Conservation (phyloP, 2,888 invertebrate species). For the Eilema sororculum region DNA sequence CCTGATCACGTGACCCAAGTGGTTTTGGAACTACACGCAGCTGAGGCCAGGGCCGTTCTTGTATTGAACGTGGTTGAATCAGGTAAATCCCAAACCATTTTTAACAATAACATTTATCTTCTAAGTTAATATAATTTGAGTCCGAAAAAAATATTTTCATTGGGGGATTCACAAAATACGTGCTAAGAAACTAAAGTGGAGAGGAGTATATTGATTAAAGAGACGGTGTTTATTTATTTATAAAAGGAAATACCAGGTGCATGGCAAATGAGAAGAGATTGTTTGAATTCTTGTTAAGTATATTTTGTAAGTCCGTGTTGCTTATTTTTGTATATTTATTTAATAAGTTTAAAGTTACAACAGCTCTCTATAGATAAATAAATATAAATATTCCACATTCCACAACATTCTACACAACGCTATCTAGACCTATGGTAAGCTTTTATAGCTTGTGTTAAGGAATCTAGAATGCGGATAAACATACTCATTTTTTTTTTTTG, state of each 20-base stretch:
- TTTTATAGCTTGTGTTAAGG: too few species aligned
- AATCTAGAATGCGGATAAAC: too few species aligned
- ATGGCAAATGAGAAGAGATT: too few species aligned
- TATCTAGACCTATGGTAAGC: too few species aligned
- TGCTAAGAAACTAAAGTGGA: background rate
- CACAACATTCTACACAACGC: too few species aligned
- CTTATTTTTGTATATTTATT: background rate
- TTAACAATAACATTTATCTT: background rate
- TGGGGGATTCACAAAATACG: background rate
- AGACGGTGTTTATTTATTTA: background rate
- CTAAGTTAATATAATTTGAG: background rate
- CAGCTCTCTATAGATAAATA: too few species aligned
- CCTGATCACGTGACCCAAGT: conserved; percentile 56
- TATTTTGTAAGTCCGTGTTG: background rate
- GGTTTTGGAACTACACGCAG: conserved; percentile 64
- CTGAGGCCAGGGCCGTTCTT: conserved; percentile 64
- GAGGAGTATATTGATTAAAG: background rate
- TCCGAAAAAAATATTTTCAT: background rate
- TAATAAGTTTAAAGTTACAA: too few species aligned
- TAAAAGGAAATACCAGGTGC: too few species aligned
- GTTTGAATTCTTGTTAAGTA: background rate
- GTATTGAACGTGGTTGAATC: conserved; percentile 39
- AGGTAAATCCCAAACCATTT: conserved; percentile 34
- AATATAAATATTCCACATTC: too few species aligned
- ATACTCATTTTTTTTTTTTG: too few species aligned